Evolutionary conservation across 1,140 invertebrate genomes (phyloP).

Genomic region (Lineus longissimus): DNA sequence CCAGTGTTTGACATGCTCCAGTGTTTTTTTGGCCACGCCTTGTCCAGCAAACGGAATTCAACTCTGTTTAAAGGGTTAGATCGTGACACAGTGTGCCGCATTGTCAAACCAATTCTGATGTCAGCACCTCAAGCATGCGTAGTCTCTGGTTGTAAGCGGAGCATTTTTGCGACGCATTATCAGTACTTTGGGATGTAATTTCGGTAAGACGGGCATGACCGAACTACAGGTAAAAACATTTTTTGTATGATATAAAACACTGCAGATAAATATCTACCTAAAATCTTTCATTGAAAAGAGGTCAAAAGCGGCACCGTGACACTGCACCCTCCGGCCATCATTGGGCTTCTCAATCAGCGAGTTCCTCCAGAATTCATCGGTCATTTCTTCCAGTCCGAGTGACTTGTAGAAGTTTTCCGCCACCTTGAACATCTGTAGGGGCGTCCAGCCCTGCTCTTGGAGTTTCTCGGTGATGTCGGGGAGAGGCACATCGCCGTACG

Average conservation of each 20-base stretch:
- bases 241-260: not conserved
- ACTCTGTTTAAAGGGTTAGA: not conserved
- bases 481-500: constrained; percentile 69
- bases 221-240: too few relatives aligned
- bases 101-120: too few relatives aligned
- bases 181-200: too few relatives aligned
- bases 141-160: too few relatives aligned
- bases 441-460: constrained; percentile 71
- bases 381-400: constrained; percentile 75
- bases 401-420: constrained; percentile 84
- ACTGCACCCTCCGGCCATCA: constrained; percentile 64
- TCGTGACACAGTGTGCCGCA: too few relatives aligned
- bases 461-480: constrained; percentile 70
- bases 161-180: too few relatives aligned
- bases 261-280: constrained; percentile 50
- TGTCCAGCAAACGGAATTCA: not conserved
- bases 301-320: constrained; percentile 91
- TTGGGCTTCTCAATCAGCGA: constrained; percentile 57
- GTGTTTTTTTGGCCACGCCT: not conserved
- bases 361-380: constrained; percentile 59
- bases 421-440: constrained; percentile 63
- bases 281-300: constrained; percentile 80
- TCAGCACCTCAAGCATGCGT: too few relatives aligned
- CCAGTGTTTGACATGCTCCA: not conserved
- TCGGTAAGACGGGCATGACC: not conserved